These are phyloP conservation scores for Marisa cornuarietis DNA, from an alignment of 1,140 invertebrate species.

Conservation along the genomic window DNA sequence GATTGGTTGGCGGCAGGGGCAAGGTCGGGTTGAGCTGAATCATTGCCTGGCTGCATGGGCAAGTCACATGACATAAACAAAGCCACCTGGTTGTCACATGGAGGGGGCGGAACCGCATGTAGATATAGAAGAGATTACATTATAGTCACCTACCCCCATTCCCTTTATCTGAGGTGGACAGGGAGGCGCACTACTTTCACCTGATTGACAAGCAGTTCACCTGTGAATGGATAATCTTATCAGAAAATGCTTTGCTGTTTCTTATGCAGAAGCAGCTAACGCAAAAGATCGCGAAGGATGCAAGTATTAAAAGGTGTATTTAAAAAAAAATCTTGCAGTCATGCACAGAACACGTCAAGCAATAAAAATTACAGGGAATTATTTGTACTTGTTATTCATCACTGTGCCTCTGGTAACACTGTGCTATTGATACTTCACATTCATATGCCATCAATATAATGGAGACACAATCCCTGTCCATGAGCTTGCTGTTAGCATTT, in stretches of 20 bases:
- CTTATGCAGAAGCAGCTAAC: background rate
- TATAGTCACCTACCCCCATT: background rate
- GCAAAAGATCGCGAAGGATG: no score
- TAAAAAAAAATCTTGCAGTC: no score
- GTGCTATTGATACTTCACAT: no score
- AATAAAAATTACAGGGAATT: no score
- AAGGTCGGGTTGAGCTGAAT: constrained; percentile 36
- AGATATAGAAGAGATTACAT: background rate
- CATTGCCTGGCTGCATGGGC: constrained; percentile 28
- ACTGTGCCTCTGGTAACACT: no score
- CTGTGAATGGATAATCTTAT: background rate
- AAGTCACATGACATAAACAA: constrained; percentile 44
- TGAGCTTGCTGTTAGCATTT: no score
- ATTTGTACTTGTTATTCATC: no score
- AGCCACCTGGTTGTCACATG: constrained; percentile 42
- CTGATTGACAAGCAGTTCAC: background rate
- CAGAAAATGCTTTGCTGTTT: background rate
- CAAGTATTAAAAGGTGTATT: no score
- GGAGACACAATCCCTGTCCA: no score
- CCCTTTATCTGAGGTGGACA: background rate
- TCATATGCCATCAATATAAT: no score
- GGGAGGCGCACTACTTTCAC: background rate
- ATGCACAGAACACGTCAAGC: no score
- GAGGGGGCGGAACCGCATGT: background rate
- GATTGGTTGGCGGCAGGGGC: constrained; percentile 28